These are phyloP conservation scores for Phrynosoma blainvillii DNA, from an alignment of 2,113 vertebrate species.

Conservation along the genomic window DNA sequence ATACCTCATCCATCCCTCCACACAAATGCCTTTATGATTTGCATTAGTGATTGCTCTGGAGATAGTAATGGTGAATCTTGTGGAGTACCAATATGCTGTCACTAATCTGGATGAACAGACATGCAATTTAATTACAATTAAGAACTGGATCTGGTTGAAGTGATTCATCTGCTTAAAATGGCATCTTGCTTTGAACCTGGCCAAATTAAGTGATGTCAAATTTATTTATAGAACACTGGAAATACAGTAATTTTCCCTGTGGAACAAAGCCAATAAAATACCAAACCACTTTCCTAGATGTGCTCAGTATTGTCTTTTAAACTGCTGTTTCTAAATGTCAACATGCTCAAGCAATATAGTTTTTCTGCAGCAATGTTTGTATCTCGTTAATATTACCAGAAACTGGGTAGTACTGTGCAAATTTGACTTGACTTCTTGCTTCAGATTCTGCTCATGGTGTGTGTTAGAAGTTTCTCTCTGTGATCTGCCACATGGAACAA, in stretches of 20 bases:
- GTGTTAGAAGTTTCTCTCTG: not conserved
- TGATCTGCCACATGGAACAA: not conserved
- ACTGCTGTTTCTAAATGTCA: conserved; percentile 24
- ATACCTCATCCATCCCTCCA: not conserved
- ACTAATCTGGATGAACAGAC: conserved; percentile 4
- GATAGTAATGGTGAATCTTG: not conserved
- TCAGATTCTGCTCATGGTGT: conserved; percentile 1
- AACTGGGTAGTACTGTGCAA: not conserved
- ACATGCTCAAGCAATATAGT: conserved; percentile 4
- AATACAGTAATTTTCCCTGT: conserved; percentile 10
- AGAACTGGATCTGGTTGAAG: conserved; percentile 5
- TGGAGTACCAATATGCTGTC: not conserved
- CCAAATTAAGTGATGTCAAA: conserved; percentile 17
- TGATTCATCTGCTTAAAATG: conserved; percentile 5
- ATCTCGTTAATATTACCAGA: conserved; percentile 19
- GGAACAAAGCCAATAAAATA: conserved; percentile 23
- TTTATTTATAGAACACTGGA: conserved; percentile 2
- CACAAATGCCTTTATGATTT: not conserved
- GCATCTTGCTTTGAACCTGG: not conserved
- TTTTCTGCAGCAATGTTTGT: conserved; percentile 20
- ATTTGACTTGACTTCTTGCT: not conserved
- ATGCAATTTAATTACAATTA: conserved; percentile 24
- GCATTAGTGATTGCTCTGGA: not conserved
- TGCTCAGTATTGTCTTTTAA: conserved; percentile 1
- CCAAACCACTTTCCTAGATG: conserved; percentile 13